Evolutionary conservation across 1,140 invertebrate genomes (phyloP).

Genomic region (Dysdera silvatica): DNA sequence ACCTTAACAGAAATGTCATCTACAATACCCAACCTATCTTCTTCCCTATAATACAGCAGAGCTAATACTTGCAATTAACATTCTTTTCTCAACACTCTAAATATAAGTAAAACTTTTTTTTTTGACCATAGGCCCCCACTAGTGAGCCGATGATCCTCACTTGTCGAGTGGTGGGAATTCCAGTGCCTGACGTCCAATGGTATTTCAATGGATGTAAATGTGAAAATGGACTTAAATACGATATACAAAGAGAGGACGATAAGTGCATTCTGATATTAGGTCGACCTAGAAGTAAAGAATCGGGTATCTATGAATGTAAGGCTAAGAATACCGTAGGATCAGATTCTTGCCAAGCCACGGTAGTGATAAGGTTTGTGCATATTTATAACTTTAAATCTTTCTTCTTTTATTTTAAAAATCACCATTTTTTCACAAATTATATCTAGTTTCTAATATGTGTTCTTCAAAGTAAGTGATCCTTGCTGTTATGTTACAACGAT

Average conservation of each 20-base stretch:
- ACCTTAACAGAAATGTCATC: no score
- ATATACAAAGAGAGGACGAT: conserved; percentile 69
- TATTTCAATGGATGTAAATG: conserved; percentile 65
- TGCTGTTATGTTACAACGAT: no score
- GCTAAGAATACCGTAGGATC: conserved; percentile 73
- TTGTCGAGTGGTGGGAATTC: conserved; percentile 71
- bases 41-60: no score
- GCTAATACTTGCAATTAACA: no score
- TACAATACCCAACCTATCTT: no score
- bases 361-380: conserved; percentile 43
- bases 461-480: no score
- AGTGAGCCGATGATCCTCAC: conserved; percentile 70
- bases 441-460: no score
- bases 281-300: conserved; percentile 58
- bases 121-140: conserved; percentile 55
- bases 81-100: no score
- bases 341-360: conserved; percentile 61
- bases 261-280: conserved; percentile 64
- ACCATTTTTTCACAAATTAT: no score
- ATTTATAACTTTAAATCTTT: conserved; percentile 16
- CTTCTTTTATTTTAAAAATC: conserved; percentile 8
- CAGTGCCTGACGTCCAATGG: conserved; percentile 77
- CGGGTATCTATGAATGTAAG: conserved; percentile 65
- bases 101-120: no score
- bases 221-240: conserved; percentile 60